Conservation (phyloP, 2,888 invertebrate genomes). For the Boloria euphrosyne region DNA sequence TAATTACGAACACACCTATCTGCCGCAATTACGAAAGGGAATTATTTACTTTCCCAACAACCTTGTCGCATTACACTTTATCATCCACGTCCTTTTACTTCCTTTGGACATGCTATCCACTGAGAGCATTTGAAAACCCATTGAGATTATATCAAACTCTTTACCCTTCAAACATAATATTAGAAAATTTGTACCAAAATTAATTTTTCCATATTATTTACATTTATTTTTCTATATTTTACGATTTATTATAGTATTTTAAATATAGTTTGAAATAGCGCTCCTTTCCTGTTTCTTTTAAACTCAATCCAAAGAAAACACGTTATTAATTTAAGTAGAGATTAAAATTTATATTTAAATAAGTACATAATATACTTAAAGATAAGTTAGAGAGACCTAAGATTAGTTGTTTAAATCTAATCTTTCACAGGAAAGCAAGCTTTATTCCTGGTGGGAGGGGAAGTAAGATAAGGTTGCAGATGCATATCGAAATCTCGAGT, state of each 20-base stretch:
- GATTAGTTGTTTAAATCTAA: not conserved
- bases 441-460: conserved; percentile 47
- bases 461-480: conserved; percentile 42
- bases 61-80: conserved; percentile 51
- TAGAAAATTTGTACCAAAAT: too few species aligned
- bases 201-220: too few species aligned
- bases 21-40: conserved; percentile 64
- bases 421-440: conserved; percentile 5
- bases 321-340: too few species aligned
- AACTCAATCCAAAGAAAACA: too few species aligned
- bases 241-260: too few species aligned
- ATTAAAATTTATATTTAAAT: too few species aligned
- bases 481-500: conserved; percentile 69
- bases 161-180: not conserved
- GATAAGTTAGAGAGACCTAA: too few species aligned
- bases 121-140: not conserved
- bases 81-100: conserved; percentile 30
- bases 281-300: too few species aligned
- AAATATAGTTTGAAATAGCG: too few species aligned
- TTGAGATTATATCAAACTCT: not conserved
- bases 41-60: conserved; percentile 58
- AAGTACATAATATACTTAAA: too few species aligned
- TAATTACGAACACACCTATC: conserved; percentile 75
- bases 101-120: conserved; percentile 15
- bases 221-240: too few species aligned